phyloP scores from a whole-genome alignment of 2,113 vertebrate genomes.

The Lophotis ruficrista region DNA sequence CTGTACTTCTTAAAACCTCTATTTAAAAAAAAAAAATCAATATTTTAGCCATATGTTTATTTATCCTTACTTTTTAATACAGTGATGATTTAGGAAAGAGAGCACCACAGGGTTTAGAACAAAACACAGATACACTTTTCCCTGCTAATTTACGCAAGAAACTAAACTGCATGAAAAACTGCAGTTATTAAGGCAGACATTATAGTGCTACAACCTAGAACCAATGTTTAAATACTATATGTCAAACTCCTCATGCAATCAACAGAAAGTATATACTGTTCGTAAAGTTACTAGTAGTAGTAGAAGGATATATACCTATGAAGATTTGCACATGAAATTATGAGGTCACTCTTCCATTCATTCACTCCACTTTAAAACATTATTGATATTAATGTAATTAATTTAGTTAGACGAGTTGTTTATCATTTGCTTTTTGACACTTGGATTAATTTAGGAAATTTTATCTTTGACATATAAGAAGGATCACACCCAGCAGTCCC shows the following conservation, averaged over 20 bases:
- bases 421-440: background rate
- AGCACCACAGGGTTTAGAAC: background rate
- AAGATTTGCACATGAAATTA: background rate
- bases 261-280: background rate
- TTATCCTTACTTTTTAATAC: background rate
- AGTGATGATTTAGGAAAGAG: background rate
- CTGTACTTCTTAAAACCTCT: background rate
- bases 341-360: background rate
- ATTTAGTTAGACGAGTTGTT: background rate
- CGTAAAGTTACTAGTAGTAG: background rate
- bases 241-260: background rate
- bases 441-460: background rate
- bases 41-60: background rate
- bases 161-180: background rate
- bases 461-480: background rate
- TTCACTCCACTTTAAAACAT: background rate
- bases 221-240: background rate
- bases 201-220: background rate
- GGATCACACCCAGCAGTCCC: background rate
- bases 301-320: background rate
- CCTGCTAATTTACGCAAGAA: background rate
- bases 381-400: background rate
- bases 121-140: background rate
- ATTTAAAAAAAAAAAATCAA: no score
- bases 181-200: background rate